Conservation (phyloP, 2,888 invertebrate species). For the Drosophila rubida region DNA sequence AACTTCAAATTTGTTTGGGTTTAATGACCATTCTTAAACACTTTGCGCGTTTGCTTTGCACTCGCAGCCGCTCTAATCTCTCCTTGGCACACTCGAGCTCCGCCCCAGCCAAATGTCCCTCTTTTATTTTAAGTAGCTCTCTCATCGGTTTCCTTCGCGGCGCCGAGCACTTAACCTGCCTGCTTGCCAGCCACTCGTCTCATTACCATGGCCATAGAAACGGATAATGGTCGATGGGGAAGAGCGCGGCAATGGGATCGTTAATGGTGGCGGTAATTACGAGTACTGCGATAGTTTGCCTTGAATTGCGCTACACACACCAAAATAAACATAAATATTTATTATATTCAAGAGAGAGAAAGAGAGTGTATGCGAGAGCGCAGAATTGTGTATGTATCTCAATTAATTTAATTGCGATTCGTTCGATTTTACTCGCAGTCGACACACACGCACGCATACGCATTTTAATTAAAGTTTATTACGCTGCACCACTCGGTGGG, state of each 20-base stretch:
- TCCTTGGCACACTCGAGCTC: conserved; percentile 13
- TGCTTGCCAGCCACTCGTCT: conserved; percentile 50
- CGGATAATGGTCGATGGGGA: conserved; percentile 30
- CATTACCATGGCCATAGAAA: conserved; percentile 61
- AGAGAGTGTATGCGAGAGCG: background rate
- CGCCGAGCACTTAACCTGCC: conserved; percentile 42
- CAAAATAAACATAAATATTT: background rate
- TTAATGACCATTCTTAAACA: background rate
- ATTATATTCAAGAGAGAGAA: background rate
- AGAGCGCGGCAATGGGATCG: conserved; percentile 16
- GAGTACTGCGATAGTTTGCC: conserved; percentile 18
- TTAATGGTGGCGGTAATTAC: conserved; percentile 40
- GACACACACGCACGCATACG: conserved; percentile 21
- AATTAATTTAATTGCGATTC: conserved; percentile 70
- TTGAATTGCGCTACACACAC: conserved; percentile 7
- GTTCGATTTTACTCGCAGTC: conserved; percentile 31
- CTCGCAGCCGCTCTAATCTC: conserved; percentile 14
- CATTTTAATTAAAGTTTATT: conserved; percentile 74
- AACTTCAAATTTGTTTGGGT: background rate
- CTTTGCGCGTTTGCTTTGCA: background rate
- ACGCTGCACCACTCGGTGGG: conserved; percentile 10
- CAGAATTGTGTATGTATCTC: conserved; percentile 38
- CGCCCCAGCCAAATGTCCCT: conserved; percentile 5
- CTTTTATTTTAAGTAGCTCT: conserved; percentile 36
- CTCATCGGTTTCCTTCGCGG: conserved; percentile 24